Base-by-base conservation (phyloP, 2,113 vertebrate species). In the Hemibagrus wyckioides region DNA sequence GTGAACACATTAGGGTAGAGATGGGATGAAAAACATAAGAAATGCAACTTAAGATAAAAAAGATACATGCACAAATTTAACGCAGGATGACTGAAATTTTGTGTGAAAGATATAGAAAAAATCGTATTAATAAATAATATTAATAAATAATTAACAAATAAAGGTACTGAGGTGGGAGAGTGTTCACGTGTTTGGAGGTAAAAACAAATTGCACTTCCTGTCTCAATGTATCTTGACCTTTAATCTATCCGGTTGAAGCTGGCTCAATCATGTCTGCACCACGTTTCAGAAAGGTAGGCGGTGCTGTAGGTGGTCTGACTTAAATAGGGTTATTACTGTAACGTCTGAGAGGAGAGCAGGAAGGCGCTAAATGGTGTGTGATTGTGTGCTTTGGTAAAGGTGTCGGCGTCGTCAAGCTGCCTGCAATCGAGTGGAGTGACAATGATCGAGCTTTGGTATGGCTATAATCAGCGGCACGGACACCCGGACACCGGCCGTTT, bases 381-480 rank as follows among this genome's bases (percentile, higher is more conserved):
- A 48, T 30, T 11, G 23, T 48, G 59, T 50, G 41, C 6, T 48
- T 30, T n/a, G 41, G 1, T 65, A 48, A 76, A 71, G 52, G 76
- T 3, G 3, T n/a, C 8, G 84, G 36, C 25, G 6, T 23, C 61
- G 54, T 57, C 25, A 44, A 52, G 21, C 69, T 57, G 44, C 23
- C 52, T 85, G 84, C 54, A 61, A 15, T 17, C n/a, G 6, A 52
- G 56, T 44, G 28, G 36, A 48, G n/a, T 50, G 25, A 59, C n/a
- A 63, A 23, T 83, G 80, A 61, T 11, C 80, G 39, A 39, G 39
- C 36, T 71, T 59, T 75, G 36, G 63, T 61, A 25, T 33, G 57
- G 39, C 69, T 87, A 59, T 83, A 82, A 76, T 87, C 80, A 76
- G 39, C 15, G 13, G 65, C 56, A 23, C 6, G 67, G 54, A 86